Conservation (phyloP, 2,797 vertebrate species). For the Gallinago stenura region DNA sequence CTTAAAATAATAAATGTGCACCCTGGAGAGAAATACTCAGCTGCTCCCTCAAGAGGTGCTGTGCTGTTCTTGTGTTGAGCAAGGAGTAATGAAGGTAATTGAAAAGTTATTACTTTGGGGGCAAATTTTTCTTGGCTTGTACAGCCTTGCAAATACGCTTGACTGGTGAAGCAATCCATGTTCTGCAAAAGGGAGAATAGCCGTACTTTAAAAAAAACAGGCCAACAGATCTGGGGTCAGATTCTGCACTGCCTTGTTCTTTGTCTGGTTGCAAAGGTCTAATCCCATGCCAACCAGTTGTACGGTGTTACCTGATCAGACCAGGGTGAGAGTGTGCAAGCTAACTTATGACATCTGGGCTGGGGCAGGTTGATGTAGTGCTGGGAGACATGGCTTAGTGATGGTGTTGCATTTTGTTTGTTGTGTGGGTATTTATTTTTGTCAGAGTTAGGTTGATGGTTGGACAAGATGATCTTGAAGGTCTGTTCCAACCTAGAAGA, state of each 20-base stretch:
- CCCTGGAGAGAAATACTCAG: conserved; percentile 70
- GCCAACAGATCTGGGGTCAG: not conserved
- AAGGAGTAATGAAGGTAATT: conserved; percentile 66
- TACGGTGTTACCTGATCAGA: not conserved
- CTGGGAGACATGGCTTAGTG: too few species aligned
- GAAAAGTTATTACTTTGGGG: conserved; percentile 71
- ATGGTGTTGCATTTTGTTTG: too few species aligned
- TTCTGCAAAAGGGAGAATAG: not conserved
- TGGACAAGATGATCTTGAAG: too few species aligned
- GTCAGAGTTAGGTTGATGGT: too few species aligned
- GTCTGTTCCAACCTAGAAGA: too few species aligned
- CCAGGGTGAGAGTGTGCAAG: not conserved
- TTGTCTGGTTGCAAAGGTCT: not conserved
- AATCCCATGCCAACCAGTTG: not conserved
- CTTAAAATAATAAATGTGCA: conserved; percentile 74
- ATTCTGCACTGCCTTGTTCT: not conserved
- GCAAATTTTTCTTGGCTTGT: conserved; percentile 58
- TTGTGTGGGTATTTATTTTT: too few species aligned
- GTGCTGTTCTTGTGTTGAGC: conserved; percentile 51
- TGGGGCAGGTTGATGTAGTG: not conserved
- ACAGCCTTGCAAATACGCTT: not conserved
- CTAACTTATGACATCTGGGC: not conserved
- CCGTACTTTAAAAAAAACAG: conserved; percentile 1
- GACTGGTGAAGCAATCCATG: not conserved
- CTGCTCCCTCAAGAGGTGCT: conserved; percentile 60